phyloP scores from a whole-genome alignment of 1,140 invertebrate species.

The Rhizoglyphus robini region DNA sequence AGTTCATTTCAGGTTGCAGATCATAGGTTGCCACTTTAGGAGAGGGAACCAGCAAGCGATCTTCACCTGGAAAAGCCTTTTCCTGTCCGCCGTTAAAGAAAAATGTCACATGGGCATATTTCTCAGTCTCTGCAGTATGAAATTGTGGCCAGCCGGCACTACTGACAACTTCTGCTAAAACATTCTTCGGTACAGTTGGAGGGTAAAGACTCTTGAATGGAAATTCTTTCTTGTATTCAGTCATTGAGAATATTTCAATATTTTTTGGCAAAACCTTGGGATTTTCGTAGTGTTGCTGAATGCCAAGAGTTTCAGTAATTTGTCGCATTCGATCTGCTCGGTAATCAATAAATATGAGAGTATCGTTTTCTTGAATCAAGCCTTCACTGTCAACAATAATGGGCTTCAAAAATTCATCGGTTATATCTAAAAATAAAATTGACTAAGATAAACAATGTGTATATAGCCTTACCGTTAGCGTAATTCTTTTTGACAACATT shows the following conservation, averaged over 20 bases:
- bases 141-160: constrained; percentile 33
- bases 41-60: constrained; percentile 38
- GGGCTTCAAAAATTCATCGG: constrained; percentile 40
- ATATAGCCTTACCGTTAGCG: not conserved
- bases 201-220: constrained; percentile 36
- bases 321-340: constrained; percentile 38
- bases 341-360: constrained; percentile 39
- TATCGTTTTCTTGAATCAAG: constrained; percentile 35
- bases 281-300: constrained; percentile 33
- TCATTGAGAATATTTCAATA: constrained; percentile 32
- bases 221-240: constrained; percentile 40
- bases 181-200: constrained; percentile 35
- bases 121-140: constrained; percentile 41
- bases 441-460: not conserved
- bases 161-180: constrained; percentile 37
- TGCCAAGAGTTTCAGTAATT: constrained; percentile 36
- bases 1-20: constrained; percentile 38
- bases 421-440: constrained; percentile 24
- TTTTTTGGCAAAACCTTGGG: constrained; percentile 29
- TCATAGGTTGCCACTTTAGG: constrained; percentile 41
- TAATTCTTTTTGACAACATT: constrained; percentile 27
- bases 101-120: constrained; percentile 41
- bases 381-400: constrained; percentile 35
- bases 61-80: constrained; percentile 35
- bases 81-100: constrained; percentile 41